These are phyloP conservation scores for Schrankia costaestrigalis DNA, from an alignment of 2,888 invertebrate species.

Conservation along the genomic window DNA sequence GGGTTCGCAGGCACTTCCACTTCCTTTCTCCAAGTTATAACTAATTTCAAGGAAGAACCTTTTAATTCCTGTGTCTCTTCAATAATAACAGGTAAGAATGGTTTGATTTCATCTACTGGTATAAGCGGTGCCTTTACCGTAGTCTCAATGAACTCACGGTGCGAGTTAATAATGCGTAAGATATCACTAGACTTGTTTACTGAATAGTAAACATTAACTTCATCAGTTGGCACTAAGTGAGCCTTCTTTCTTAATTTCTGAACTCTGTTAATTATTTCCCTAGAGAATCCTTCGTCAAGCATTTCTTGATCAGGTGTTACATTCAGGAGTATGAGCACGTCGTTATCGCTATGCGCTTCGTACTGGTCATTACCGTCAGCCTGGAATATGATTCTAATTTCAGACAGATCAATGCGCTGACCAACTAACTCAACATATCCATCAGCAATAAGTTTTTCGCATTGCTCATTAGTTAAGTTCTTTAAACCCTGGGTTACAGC, in stretches of 20 bases:
- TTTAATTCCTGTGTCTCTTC: slow-evolving; percentile 88
- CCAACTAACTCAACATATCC: slow-evolving; percentile 88
- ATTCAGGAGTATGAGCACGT: slow-evolving; percentile 93
- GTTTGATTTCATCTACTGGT: slow-evolving; percentile 68
- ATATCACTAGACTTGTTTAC: slow-evolving; percentile 83
- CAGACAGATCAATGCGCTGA: slow-evolving; percentile 87
- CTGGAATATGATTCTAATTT: slow-evolving; percentile 91
- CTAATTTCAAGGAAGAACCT: slow-evolving; percentile 85
- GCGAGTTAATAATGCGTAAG: slow-evolving; percentile 84
- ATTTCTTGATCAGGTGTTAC: slow-evolving; percentile 93
- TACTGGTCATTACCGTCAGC: slow-evolving; percentile 86
- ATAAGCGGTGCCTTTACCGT: slow-evolving; percentile 90
- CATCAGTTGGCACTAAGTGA: slow-evolving; percentile 94
- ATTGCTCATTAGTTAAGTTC: slow-evolving; percentile 86
- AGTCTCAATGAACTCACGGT: slow-evolving; percentile 88
- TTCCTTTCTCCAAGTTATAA: slow-evolving; percentile 82
- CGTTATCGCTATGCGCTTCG: slow-evolving; percentile 94
- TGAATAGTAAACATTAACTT: slow-evolving; percentile 89
- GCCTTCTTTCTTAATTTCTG: slow-evolving; percentile 98
- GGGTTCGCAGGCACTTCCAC: slow-evolving; percentile 74
- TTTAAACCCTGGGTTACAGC: slow-evolving; percentile 91
- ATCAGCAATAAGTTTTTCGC: slow-evolving; percentile 86
- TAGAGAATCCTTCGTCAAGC: slow-evolving; percentile 95
- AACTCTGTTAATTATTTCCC: slow-evolving; percentile 97
- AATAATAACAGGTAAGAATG: slow-evolving; percentile 80